Evolutionary conservation across 2,888 invertebrate species (phyloP), one percentile per base, ranked within the genome.

Genomic region (Drosophila rubida): DNA sequence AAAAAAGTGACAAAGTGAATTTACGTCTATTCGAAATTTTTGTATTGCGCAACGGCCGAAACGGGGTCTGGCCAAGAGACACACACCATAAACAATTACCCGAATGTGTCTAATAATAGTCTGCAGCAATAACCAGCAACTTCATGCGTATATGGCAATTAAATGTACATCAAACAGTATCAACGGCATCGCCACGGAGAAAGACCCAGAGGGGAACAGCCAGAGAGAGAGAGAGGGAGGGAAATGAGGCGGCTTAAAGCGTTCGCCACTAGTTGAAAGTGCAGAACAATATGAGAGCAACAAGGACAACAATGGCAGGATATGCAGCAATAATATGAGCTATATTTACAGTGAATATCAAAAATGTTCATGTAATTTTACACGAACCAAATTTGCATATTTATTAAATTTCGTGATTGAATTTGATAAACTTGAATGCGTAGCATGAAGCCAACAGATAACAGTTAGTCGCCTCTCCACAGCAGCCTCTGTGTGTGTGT

Each of bases 361-460:
- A 70, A 55, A 76, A 69, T 81, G 63, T 73, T 69, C 76, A 60
- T 64, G 70, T 78, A 76, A 75, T 80, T 80, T 65, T 59, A 68
- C 68, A 75, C 51, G 58, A 44, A 44, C 49, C 1, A 45, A 87
- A 82, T 82, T 82, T 87, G 80, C 82, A 87, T 87, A 76, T 85
- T 87, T 82, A 82, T 82, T 87, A 79, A 81, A 85, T 82, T 87
- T 71, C 67, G 48, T 65, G 82, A 85, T 85, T 82, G 77, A 69
- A 76, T 71, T 71, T 66, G 82, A 82, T 85, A 71, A 69, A 42
- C 60, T 63, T 35, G 57, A 46, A 64, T 53, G 14, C 41, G 42
- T 60, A 57, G 9, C 23, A 39, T 27, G 54, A 44, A 53, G 37
- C 22, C 46, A 16, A 13, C 32, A 42, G 54, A 65, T 50, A 48